phyloP scores from a whole-genome alignment of 2,113 vertebrate species.

The Varanus komodoensis region DNA sequence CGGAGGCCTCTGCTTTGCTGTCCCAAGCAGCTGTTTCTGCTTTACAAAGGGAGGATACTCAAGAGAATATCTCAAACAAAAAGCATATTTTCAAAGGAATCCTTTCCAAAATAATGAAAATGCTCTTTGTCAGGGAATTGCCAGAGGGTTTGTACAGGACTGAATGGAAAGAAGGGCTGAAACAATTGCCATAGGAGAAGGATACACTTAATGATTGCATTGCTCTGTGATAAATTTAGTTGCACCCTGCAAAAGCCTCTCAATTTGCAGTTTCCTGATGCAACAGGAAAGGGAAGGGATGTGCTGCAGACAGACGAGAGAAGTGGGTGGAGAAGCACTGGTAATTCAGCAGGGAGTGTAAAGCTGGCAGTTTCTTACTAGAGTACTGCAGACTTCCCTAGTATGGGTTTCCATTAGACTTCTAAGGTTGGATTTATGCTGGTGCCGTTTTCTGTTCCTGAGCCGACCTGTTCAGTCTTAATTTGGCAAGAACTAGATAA shows the following conservation, averaged over 20 bases:
- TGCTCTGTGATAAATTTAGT: constrained; percentile 54
- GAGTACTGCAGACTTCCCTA: background rate
- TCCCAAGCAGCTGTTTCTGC: constrained; percentile 29
- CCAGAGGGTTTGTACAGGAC: background rate
- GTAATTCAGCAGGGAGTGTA: constrained; percentile 50
- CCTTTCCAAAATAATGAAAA: constrained; percentile 19
- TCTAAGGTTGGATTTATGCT: background rate
- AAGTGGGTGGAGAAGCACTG: constrained; percentile 1
- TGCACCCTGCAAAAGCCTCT: constrained; percentile 59
- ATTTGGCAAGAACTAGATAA: background rate
- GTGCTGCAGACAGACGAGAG: constrained; percentile 53
- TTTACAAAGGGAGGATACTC: constrained; percentile 30
- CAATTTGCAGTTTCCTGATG: constrained; percentile 69
- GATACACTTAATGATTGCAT: constrained; percentile 51
- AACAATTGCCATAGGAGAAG: constrained; percentile 51
- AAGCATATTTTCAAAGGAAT: background rate
- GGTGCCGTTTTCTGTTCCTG: background rate
- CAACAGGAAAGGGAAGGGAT: constrained; percentile 74
- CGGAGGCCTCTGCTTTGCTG: background rate
- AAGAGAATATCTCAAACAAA: background rate
- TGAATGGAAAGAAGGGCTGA: constrained; percentile 12
- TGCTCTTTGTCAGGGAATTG: background rate
- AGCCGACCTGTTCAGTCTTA: background rate
- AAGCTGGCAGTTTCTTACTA: background rate
- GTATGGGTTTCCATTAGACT: background rate